Percentiles rank a stretch among this genome's conserved stretches.
These are phyloP conservation scores for Eucera pruinosa DNA, from an alignment of 2,888 invertebrate species.

Conservation along the genomic window DNA sequence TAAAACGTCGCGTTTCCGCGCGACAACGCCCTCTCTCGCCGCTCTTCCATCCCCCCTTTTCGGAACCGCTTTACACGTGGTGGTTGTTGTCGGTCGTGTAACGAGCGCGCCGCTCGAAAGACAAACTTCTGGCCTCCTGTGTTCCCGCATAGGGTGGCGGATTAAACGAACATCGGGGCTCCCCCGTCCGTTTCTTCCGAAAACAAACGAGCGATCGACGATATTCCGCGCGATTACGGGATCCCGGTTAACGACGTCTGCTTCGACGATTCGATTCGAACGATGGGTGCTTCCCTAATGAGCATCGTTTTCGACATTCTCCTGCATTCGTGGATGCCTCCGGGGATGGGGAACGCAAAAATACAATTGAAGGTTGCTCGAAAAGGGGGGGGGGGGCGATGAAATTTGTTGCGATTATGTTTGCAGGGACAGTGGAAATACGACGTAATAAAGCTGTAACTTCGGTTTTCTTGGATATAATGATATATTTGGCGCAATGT, in stretches of 20 bases:
- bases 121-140: constrained; percentile 25
- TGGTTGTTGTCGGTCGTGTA: constrained; percentile 28
- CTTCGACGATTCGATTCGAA: not conserved
- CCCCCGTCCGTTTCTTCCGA: not conserved
- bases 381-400: no score
- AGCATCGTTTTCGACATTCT: not conserved
- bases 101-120: constrained; percentile 26
- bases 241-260: not conserved
- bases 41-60: not conserved
- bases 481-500: no score
- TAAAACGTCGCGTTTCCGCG: constrained; percentile 60
- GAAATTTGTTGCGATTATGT: no score
- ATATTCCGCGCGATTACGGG: no score
- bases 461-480: no score
- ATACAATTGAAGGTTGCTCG: no score
- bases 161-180: not conserved
- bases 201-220: not conserved
- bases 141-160: not conserved
- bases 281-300: not conserved
- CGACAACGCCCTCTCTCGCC: not conserved
- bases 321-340: not conserved
- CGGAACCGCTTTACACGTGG: not conserved
- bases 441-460: no score
- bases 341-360: no score
- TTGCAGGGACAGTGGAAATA: no score